Conservation (phyloP, 64 coral and sea anemone genomes). For the Montipora sp. region DNA sequence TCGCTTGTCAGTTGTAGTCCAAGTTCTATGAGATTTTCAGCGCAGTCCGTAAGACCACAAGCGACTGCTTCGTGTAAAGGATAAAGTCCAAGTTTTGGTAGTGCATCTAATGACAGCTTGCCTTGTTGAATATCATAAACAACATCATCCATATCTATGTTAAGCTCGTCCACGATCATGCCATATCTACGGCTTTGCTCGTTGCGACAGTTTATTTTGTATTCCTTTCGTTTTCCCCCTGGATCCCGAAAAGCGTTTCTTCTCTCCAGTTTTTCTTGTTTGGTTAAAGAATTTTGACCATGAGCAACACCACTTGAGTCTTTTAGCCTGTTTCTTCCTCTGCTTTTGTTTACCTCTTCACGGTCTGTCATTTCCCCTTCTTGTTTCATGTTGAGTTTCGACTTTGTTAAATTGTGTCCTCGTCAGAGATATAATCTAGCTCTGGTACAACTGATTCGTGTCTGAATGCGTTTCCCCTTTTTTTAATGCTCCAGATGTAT, state of each 20-base stretch:
- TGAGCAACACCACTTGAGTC: background rate
- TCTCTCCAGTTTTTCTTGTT: conserved; percentile 37
- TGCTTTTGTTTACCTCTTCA: conserved; percentile 20
- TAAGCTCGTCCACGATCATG: conserved; percentile 30
- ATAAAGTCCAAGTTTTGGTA: conserved; percentile 45
- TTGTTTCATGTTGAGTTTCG: background rate
- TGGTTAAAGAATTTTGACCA: background rate
- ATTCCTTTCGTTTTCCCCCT: conserved; percentile 5
- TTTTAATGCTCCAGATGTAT: background rate
- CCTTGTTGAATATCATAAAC: conserved; percentile 38
- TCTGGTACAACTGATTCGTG: background rate
- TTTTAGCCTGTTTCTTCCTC: conserved; percentile 12
- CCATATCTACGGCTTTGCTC: conserved; percentile 31
- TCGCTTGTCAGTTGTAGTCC: conserved; percentile 61
- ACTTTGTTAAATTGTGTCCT: background rate
- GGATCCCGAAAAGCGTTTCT: conserved; percentile 14
- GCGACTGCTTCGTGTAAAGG: conserved; percentile 78
- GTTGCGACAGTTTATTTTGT: conserved; percentile 8
- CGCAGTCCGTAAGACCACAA: conserved; percentile 59
- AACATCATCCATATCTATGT: conserved; percentile 39
- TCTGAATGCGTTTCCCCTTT: background rate
- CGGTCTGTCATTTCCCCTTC: background rate
- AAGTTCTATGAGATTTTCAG: conserved; percentile 51
- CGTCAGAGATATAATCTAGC: background rate
- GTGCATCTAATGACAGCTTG: conserved; percentile 19